Conservation (phyloP, 1,140 invertebrate genomes). For the Portunus trituberculatus region DNA sequence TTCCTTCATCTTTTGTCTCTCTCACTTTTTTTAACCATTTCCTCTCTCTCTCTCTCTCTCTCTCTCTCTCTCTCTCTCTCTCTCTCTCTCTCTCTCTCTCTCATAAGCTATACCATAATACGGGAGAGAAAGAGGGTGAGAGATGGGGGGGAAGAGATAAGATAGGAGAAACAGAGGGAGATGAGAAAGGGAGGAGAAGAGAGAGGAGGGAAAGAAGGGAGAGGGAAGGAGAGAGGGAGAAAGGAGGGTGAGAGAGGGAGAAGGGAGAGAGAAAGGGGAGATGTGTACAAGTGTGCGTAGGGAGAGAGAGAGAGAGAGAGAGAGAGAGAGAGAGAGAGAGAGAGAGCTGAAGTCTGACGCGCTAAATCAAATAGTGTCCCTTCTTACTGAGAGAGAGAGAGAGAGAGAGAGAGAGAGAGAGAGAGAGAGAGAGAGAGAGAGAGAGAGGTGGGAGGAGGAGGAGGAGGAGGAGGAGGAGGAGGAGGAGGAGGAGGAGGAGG, state of each 20-base stretch:
- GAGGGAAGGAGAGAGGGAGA: background rate
- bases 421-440: background rate
- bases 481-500: background rate
- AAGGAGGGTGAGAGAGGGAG: background rate
- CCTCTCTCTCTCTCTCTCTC: background rate
- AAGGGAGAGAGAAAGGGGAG: background rate
- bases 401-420: background rate
- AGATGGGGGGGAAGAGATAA: no score
- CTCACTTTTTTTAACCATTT: no score
- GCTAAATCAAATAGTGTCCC: background rate
- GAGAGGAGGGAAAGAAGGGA: background rate
- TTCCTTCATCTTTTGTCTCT: no score
- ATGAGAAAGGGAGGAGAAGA: no score
- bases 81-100: constrained; percentile 2
- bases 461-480: background rate
- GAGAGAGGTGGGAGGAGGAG: background rate
- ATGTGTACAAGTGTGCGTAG: background rate
- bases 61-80: constrained; percentile 35
- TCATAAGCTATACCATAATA: no score
- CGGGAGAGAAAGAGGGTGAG: no score
- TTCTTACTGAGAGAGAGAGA: background rate
- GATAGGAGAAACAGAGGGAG: no score
- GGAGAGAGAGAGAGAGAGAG: background rate
- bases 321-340: constrained; percentile 26
- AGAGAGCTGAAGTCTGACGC: background rate